Conservation (phyloP, 2,888 invertebrate genomes). For the Phaedon cochleariae region DNA sequence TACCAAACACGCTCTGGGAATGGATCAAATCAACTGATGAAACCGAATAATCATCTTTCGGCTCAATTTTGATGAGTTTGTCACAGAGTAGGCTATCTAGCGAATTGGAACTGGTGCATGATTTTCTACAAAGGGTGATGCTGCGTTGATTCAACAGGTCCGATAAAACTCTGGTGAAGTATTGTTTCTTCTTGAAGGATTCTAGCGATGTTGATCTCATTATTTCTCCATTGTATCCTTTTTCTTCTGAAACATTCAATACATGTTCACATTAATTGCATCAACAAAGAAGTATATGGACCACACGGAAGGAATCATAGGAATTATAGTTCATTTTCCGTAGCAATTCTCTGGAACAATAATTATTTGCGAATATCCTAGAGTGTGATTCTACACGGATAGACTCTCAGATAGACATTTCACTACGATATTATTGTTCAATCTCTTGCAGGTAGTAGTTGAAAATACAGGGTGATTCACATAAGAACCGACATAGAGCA, state of each 20-base stretch:
- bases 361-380: too few relatives aligned
- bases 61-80: constrained; percentile 27
- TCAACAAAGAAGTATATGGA: too few relatives aligned
- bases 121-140: background rate
- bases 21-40: constrained; percentile 3
- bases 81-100: constrained; percentile 31
- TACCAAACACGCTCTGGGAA: constrained; percentile 27
- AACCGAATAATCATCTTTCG: background rate
- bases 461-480: too few relatives aligned
- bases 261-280: too few relatives aligned
- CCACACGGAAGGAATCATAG: too few relatives aligned
- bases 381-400: too few relatives aligned
- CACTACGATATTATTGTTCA: too few relatives aligned
- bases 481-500: too few relatives aligned
- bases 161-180: constrained; percentile 42
- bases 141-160: constrained; percentile 40
- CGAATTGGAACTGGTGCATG: constrained; percentile 16
- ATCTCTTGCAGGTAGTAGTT: too few relatives aligned
- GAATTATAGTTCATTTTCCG: too few relatives aligned
- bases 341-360: too few relatives aligned
- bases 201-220: constrained; percentile 28
- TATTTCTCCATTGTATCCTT: background rate
- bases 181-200: constrained; percentile 31
- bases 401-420: too few relatives aligned
- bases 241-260: constrained; percentile 24